Evolutionary conservation across 2,797 vertebrate genomes (phyloP).

Genomic region (Nyctibius grandis): DNA sequence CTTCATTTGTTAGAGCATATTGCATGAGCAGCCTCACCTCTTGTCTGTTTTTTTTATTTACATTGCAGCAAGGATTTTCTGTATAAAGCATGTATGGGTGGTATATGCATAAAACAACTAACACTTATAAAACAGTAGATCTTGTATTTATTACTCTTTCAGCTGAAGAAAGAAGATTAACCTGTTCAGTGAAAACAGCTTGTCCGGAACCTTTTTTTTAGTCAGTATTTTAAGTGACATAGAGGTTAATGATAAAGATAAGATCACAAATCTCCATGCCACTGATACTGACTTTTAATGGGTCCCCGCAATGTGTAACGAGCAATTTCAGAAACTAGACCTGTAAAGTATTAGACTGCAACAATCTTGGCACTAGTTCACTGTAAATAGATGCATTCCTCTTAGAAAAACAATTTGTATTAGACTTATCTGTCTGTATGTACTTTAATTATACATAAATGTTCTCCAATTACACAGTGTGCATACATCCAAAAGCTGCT

Average conservation of each 20-base stretch:
- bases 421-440: not conserved
- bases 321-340: not conserved
- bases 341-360: not conserved
- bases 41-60: not conserved
- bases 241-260: not conserved
- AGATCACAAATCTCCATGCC: not conserved
- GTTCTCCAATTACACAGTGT: not conserved
- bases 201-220: not conserved
- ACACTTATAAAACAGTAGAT: not conserved
- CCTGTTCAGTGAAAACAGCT: not conserved
- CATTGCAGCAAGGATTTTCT: not conserved
- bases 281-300: not conserved
- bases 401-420: not conserved
- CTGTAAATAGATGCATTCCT: not conserved
- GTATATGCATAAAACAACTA: not conserved
- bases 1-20: not conserved
- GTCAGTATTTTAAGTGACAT: not conserved
- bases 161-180: not conserved
- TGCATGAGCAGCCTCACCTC: not conserved
- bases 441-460: not conserved
- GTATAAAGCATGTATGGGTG: not conserved
- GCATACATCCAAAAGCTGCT: not conserved
- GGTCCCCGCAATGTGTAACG: not conserved
- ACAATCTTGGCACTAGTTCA: not conserved
- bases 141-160: not conserved